These are phyloP conservation scores for Phasianus colchicus DNA, from an alignment of 2,113 vertebrate genomes.

Conservation along the genomic window DNA sequence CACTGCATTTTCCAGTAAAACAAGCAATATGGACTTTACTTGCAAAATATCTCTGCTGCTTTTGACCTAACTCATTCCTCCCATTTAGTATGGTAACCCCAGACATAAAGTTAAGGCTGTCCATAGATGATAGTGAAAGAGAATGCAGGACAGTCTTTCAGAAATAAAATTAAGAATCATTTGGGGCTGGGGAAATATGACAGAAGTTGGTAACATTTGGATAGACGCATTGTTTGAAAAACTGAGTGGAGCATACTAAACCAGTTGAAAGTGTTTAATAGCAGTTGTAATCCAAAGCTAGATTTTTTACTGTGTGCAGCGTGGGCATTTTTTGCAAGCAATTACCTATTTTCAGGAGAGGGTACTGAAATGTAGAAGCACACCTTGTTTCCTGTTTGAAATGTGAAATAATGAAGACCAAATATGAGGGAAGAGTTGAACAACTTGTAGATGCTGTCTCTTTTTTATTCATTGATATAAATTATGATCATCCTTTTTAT, in stretches of 20 bases:
- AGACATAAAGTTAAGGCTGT: not conserved
- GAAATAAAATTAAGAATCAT: not conserved
- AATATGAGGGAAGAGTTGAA: too few species aligned
- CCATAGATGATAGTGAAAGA: not conserved
- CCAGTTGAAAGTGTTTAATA: not conserved
- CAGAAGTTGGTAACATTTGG: not conserved
- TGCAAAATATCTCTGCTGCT: not conserved
- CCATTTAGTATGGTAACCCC: not conserved
- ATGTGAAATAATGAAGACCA: too few species aligned
- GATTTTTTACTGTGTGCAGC: fast-evolving
- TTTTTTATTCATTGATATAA: too few species aligned
- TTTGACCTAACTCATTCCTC: not conserved
- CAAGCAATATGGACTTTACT: not conserved
- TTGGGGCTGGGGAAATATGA: not conserved
- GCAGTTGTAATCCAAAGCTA: not conserved
- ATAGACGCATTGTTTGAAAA: not conserved
- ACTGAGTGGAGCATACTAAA: not conserved
- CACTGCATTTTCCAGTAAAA: not conserved
- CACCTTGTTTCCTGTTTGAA: too few species aligned
- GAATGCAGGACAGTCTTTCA: not conserved
- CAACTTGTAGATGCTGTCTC: too few species aligned
- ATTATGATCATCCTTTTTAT: too few species aligned
- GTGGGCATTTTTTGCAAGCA: not conserved
- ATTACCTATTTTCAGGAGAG: not conserved
- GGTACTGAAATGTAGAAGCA: too few species aligned